Evolutionary conservation across 2,113 vertebrate species (phyloP).

Genomic region (Diphyllodes magnificus): DNA sequence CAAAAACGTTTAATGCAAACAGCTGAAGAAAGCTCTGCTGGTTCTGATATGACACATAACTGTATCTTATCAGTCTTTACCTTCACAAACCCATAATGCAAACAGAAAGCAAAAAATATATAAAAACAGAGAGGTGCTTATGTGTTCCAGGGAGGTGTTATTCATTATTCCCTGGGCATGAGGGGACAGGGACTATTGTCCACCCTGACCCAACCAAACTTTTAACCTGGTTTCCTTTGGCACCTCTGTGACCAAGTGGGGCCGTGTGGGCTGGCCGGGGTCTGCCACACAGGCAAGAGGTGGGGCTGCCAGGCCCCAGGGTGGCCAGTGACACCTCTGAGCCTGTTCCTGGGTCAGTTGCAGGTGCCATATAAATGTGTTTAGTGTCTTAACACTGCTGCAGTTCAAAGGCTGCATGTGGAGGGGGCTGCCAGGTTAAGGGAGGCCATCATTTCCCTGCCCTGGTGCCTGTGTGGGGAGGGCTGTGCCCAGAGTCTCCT

Average conservation of each 20-base stretch:
- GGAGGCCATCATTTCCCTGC: neutral
- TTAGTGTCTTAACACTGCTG: neutral
- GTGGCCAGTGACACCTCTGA: neutral
- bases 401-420: neutral
- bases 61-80: neutral
- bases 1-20: neutral
- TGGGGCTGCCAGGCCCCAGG: neutral
- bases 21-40: neutral
- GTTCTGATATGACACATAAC: neutral
- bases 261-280: accelerated
- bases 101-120: neutral
- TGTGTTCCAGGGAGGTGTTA: neutral
- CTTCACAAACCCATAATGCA: neutral
- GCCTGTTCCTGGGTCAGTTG: too few species aligned
- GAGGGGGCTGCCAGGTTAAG: accelerated
- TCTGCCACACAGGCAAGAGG: too few species aligned
- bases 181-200: neutral
- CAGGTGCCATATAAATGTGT: neutral
- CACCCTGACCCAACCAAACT: neutral
- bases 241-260: neutral
- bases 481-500: neutral
- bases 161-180: neutral
- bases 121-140: neutral
- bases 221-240: neutral
- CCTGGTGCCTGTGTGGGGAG: accelerated